Percentiles rank a stretch among this genome's conserved stretches.
phyloP scores from a whole-genome alignment of 2,797 vertebrate genomes.

The Fundulus diaphanus region DNA sequence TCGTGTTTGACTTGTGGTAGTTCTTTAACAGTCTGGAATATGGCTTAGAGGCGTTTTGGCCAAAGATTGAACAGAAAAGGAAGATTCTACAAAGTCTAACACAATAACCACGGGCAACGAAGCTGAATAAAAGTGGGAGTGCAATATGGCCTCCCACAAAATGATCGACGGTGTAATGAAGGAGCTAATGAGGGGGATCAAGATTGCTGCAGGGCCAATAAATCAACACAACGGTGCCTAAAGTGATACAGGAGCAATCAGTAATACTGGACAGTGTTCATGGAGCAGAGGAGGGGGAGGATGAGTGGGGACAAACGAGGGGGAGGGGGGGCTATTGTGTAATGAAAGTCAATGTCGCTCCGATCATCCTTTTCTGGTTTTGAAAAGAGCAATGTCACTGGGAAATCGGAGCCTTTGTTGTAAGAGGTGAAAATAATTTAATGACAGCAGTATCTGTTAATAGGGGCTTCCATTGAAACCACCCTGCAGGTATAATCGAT shows the following conservation, averaged over 20 bases:
- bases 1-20: neutral
- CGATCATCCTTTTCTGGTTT: constrained; percentile 44
- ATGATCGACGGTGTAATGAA: constrained; percentile 80
- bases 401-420: constrained; percentile 1
- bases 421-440: constrained; percentile 11
- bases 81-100: constrained; percentile 35
- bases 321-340: constrained; percentile 18
- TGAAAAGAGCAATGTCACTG: constrained; percentile 13
- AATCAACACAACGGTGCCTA: constrained; percentile 79
- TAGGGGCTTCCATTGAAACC: constrained; percentile 31
- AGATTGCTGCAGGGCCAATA: constrained; percentile 74
- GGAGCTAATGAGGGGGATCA: constrained; percentile 83
- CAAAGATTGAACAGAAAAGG: constrained; percentile 26
- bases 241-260: constrained; percentile 73
- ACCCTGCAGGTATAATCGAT: constrained; percentile 52
- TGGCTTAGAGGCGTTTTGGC: constrained; percentile 7
- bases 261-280: constrained; percentile 70
- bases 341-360: constrained; percentile 66
- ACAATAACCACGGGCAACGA: constrained; percentile 34
- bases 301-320: constrained; percentile 4
- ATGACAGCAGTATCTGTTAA: constrained; percentile 17
- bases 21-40: neutral
- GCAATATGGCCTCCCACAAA: constrained; percentile 62
- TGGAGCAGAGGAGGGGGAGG: constrained; percentile 17
- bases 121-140: constrained; percentile 55